Percentiles rank a stretch among this genome's conserved stretches.
These are phyloP conservation scores for Lithophane socia DNA, from an alignment of 2,888 invertebrate species.

Conservation along the genomic window DNA sequence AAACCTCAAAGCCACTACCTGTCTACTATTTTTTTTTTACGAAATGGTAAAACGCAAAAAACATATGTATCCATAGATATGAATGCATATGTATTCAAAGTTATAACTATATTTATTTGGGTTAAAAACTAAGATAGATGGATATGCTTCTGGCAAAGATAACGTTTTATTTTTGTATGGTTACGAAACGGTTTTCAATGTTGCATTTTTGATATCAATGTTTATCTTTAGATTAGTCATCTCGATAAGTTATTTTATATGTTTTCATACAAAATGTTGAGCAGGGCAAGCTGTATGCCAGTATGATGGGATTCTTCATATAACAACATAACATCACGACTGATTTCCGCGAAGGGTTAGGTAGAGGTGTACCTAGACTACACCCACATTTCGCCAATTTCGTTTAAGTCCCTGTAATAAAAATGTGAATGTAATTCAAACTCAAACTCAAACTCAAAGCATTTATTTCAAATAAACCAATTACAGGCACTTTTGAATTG, in stretches of 20 bases:
- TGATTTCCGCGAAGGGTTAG: too few species aligned
- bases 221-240: constrained; percentile 26
- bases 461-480: too few species aligned
- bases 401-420: too few species aligned
- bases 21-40: not conserved
- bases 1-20: not conserved
- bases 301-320: too few species aligned
- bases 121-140: constrained; percentile 52
- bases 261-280: constrained; percentile 27
- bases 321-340: too few species aligned
- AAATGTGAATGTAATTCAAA: too few species aligned
- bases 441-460: too few species aligned
- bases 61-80: not conserved
- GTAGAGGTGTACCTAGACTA: too few species aligned
- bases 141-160: constrained; percentile 69
- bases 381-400: too few species aligned
- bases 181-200: constrained; percentile 74
- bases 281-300: not conserved
- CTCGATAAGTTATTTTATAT: constrained; percentile 21
- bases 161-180: constrained; percentile 43
- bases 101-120: constrained; percentile 53
- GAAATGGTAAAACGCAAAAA: not conserved
- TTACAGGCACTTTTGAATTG: too few species aligned
- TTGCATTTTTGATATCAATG: constrained; percentile 59
- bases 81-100: constrained; percentile 10